Conservation (phyloP, 2,113 vertebrate species). For the Poicephalus gulielmi region DNA sequence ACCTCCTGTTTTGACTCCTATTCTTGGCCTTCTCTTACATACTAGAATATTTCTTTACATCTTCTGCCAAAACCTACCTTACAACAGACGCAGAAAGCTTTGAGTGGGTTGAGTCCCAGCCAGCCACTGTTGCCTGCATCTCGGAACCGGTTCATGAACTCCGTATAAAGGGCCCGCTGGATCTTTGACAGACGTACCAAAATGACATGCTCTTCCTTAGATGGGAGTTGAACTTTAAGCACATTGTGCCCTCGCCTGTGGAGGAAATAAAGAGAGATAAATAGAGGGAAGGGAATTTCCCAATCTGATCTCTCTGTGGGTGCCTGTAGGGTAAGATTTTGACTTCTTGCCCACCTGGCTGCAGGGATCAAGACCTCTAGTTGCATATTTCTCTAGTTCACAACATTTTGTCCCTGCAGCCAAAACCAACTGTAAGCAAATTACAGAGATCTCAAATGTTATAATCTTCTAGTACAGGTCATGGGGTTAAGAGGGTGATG, state of each 20-base stretch:
- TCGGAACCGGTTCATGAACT: conserved; percentile 97
- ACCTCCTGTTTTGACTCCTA: background rate
- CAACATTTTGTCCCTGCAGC: background rate
- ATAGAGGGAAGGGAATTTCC: background rate
- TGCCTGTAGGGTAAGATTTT: background rate
- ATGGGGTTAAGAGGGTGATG: background rate
- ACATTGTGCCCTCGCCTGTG: conserved; percentile 93
- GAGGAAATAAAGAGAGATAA: conserved; percentile 6
- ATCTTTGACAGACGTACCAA: conserved; percentile 92
- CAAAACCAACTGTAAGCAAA: background rate
- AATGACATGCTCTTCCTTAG: conserved; percentile 95
- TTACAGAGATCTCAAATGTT: background rate
- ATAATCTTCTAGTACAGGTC: background rate
- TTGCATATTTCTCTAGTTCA: background rate
- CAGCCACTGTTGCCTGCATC: conserved; percentile 96
- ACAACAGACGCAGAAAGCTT: conserved; percentile 98
- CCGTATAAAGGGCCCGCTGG: conserved; percentile 92
- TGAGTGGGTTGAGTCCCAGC: conserved; percentile 96
- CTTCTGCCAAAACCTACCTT: conserved; percentile 80
- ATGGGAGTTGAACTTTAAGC: conserved; percentile 89
- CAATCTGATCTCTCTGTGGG: background rate
- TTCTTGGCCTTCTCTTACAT: background rate
- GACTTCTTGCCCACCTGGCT: background rate
- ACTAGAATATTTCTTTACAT: background rate
- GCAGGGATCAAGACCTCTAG: conserved; percentile 8